These are phyloP conservation scores for Rafetus swinhoei DNA, from an alignment of 2,113 vertebrate genomes.

Conservation along the genomic window DNA sequence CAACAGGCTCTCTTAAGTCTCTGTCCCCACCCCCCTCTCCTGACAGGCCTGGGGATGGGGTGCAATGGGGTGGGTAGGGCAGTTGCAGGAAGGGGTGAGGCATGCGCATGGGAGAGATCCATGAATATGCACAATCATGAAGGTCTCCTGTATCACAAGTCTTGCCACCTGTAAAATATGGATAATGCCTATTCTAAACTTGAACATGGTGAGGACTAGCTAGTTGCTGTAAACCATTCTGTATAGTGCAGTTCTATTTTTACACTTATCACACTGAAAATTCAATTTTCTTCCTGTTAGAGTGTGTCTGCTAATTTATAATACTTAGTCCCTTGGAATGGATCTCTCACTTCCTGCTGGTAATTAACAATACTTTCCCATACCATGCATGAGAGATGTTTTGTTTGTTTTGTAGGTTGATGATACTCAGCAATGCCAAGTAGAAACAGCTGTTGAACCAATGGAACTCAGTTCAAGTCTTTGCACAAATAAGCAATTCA, in stretches of 20 bases:
- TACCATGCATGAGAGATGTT: neutral
- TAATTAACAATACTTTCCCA: neutral
- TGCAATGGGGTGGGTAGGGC: too few species aligned
- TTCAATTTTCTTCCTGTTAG: neutral
- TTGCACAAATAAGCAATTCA: conserved; percentile 46
- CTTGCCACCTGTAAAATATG: neutral
- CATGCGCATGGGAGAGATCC: too few species aligned
- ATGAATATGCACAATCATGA: too few species aligned
- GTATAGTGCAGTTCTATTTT: neutral
- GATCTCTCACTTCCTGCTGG: neutral
- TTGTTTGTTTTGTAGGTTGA: conserved; percentile 72
- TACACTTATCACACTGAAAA: neutral
- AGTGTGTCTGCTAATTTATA: neutral
- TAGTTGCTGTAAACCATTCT: neutral
- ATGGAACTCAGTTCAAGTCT: conserved; percentile 20
- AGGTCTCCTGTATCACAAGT: too few species aligned
- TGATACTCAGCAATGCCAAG: conserved; percentile 7
- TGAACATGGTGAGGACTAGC: neutral
- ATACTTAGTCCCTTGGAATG: neutral
- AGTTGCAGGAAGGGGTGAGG: too few species aligned
- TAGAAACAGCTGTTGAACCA: neutral
- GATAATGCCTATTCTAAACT: neutral
- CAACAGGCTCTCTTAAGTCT: too few species aligned
- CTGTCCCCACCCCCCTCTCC: too few species aligned
- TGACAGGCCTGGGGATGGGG: too few species aligned